A percentile compares a stretch with the other conserved stretches of the same genome.
Evolutionary conservation across 2,888 invertebrate genomes (phyloP).

Genomic region (Caenorhabditis sp.): DNA sequence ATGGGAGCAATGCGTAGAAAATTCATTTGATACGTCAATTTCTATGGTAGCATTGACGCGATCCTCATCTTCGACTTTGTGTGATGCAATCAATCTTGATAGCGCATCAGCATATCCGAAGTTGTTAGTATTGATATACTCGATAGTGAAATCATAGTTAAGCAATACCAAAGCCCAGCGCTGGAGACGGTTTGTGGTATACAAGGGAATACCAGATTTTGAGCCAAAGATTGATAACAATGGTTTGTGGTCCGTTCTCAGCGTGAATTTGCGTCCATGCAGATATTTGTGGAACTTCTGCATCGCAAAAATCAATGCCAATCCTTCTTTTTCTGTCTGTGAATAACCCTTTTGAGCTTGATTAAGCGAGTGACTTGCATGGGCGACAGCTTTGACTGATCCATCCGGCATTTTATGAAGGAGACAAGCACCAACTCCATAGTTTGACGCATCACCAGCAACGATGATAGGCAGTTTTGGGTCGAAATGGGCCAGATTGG

Average conservation of each 20-base stretch:
- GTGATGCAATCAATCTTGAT: conserved; percentile 54
- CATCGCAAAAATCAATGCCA: conserved; percentile 24
- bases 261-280: conserved; percentile 21
- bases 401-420: conserved; percentile 56
- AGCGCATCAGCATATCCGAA: conserved; percentile 70
- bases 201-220: conserved; percentile 54
- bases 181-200: conserved; percentile 65
- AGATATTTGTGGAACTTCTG: conserved; percentile 29
- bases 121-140: conserved; percentile 58
- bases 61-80: conserved; percentile 25
- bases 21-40: conserved; percentile 3
- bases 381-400: conserved; percentile 49
- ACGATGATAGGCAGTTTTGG: conserved; percentile 63
- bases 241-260: conserved; percentile 37
- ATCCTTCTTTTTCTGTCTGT: too few relatives aligned
- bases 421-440: conserved; percentile 66
- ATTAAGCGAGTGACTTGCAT: conserved; percentile 38
- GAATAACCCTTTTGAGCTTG: conserved; percentile 46
- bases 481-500: conserved; percentile 67
- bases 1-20: not conserved
- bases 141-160: conserved; percentile 69
- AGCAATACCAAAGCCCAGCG: conserved; percentile 65
- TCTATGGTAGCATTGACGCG: conserved; percentile 20
- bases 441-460: conserved; percentile 71
- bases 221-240: conserved; percentile 41